phyloP scores from a whole-genome alignment of 2,797 vertebrate species.

The Thripadectes ignobilis region DNA sequence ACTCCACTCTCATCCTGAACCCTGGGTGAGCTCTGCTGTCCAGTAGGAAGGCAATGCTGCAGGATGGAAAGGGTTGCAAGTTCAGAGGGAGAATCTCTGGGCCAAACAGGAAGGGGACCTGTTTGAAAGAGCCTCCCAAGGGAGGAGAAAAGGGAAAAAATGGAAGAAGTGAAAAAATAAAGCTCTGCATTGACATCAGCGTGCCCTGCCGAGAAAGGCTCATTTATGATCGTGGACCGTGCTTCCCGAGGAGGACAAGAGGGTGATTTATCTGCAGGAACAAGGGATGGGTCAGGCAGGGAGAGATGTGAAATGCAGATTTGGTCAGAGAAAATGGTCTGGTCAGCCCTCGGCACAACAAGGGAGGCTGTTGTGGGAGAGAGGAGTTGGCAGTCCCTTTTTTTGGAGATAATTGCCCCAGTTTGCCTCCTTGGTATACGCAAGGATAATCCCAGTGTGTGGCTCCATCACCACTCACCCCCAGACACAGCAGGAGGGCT shows the following conservation, averaged over 20 bases:
- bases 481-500: background rate
- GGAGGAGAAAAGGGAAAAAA: background rate
- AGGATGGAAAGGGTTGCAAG: background rate
- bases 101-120: background rate
- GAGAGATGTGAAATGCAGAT: background rate
- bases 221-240: background rate
- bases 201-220: background rate
- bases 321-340: background rate
- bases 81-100: background rate
- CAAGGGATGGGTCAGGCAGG: constrained; percentile 8
- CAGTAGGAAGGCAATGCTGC: rapidly evolving
- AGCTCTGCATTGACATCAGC: background rate
- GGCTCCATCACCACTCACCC: background rate
- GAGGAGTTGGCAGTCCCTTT: background rate
- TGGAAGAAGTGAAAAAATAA: background rate
- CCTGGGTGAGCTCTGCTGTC: background rate
- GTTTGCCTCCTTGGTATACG: background rate
- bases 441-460: background rate
- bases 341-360: background rate
- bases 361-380: background rate
- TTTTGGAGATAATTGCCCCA: background rate
- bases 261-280: constrained; percentile 42
- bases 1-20: background rate
- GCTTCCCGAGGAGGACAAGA: constrained; percentile 41
- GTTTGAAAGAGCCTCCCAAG: background rate